These are phyloP conservation scores for Deilephila elpenor DNA, from an alignment of 2,888 invertebrate genomes.

Conservation along the genomic window DNA sequence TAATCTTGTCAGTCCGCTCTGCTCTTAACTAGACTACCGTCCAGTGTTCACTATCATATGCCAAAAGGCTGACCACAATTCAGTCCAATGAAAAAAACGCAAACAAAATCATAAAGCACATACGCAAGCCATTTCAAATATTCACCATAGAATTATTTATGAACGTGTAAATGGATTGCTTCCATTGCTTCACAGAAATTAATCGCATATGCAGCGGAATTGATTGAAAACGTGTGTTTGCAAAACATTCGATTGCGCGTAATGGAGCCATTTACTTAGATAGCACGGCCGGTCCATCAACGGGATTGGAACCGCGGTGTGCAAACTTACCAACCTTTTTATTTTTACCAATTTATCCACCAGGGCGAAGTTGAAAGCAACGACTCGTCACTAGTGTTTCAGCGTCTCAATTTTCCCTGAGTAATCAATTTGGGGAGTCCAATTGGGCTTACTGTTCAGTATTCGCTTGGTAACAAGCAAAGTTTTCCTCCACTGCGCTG, in stretches of 20 bases:
- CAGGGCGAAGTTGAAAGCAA: neutral
- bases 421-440: neutral
- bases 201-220: slow-evolving; percentile 12
- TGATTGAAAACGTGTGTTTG: slow-evolving; percentile 17
- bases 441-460: no score
- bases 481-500: neutral
- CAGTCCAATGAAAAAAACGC: no score
- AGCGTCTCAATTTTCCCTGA: neutral
- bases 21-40: no score
- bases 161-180: slow-evolving; percentile 10
- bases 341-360: neutral
- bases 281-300: slow-evolving; percentile 6
- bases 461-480: neutral
- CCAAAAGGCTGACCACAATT: no score
- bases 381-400: slow-evolving; percentile 2
- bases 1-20: no score
- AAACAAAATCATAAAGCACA: no score
- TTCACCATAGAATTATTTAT: neutral
- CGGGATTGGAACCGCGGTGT: neutral
- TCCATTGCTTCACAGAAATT: slow-evolving; percentile 1
- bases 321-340: neutral
- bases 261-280: slow-evolving; percentile 22
- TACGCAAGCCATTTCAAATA: no score
- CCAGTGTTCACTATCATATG: no score
- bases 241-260: slow-evolving; percentile 8